Base-by-base conservation (phyloP, 2,797 vertebrate species). In the Tragopan temminckii region DNA sequence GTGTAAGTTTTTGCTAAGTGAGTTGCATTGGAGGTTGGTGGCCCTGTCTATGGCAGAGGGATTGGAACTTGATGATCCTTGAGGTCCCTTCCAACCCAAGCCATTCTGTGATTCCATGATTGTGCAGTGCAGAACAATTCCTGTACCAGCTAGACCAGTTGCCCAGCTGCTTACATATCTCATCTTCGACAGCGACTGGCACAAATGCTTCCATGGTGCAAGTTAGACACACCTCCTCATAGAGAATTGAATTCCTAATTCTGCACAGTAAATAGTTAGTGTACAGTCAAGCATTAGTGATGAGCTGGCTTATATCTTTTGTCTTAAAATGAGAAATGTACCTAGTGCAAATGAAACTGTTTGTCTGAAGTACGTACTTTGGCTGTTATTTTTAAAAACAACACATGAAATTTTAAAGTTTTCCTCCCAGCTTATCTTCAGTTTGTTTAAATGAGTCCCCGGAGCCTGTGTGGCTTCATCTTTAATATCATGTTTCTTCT, bases 401-500 rank as follows among this genome's bases (percentile, higher is more conserved):
- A 6, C 25, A 3, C 3, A 0, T 82, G 46, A 80, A 79, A 64
- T 21, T 7, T 55, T 42, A 42, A 50, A 20, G 5, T 63, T 89
- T 90, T 78, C 50, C 31, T 62, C n/a, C 40, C 53, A 7, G 38
- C 23, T 91, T 48, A 8, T 52, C 8, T 55, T 67, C 20, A 5
- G 13, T 81, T 80, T 50, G 57, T 80, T 87, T 57, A 50, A 81
- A 42, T 11, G 38, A 43, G 19, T 80, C 69, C 12, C 14, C 48
- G 67, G 55, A 82, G 29, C 31, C 55, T 36, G 0, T n/a, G n/a
- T 15, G 16, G 17, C 23, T 83, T 91, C 13, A 3, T 85, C 82
- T 90, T 74, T 74, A 68, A 80, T 58, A 40, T 24, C 2, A 23
- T 82, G 31, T 96, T 85, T 92, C 20, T 95, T 91, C 48, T 58